phyloP scores from a whole-genome alignment of 2,888 invertebrate species.

The Neoascia interrupta region DNA sequence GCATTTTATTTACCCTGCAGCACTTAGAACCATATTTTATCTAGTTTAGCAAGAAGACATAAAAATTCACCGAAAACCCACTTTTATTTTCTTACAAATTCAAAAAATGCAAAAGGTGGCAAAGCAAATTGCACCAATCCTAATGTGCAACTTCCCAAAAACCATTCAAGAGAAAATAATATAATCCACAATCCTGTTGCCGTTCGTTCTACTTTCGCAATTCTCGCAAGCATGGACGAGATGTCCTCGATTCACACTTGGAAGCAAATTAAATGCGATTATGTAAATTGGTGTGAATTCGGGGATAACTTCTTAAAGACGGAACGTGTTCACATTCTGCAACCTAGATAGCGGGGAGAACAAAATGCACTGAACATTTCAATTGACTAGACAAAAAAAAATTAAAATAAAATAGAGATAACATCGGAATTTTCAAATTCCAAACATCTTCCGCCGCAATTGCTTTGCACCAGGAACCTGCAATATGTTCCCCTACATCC shows the following conservation, averaged over 20 bases:
- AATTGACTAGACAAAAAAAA: slow-evolving; percentile 18
- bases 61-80: not conserved
- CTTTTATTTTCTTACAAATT: not conserved
- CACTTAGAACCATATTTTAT: too few relatives aligned
- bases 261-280: slow-evolving; percentile 47
- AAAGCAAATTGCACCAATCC: slow-evolving; percentile 22
- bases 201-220: too few relatives aligned
- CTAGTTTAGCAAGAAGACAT: not conserved
- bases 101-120: slow-evolving; percentile 11
- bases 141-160: slow-evolving; percentile 19
- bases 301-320: slow-evolving; percentile 31
- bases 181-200: slow-evolving; percentile 11
- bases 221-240: not conserved
- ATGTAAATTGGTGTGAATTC: slow-evolving; percentile 30
- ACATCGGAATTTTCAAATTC: slow-evolving; percentile 12
- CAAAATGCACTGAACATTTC: slow-evolving; percentile 32
- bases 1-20: too few relatives aligned
- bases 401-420: slow-evolving; percentile 30
- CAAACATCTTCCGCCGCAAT: slow-evolving; percentile 38
- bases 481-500: slow-evolving; percentile 3
- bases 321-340: slow-evolving; percentile 30
- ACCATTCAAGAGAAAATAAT: slow-evolving; percentile 18
- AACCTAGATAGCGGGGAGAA: not conserved
- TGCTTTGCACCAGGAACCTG: slow-evolving; percentile 15
- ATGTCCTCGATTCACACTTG: slow-evolving; percentile 35